Conservation (phyloP, 2,113 vertebrate genomes). For the Chloropsis cyanopogon region DNA sequence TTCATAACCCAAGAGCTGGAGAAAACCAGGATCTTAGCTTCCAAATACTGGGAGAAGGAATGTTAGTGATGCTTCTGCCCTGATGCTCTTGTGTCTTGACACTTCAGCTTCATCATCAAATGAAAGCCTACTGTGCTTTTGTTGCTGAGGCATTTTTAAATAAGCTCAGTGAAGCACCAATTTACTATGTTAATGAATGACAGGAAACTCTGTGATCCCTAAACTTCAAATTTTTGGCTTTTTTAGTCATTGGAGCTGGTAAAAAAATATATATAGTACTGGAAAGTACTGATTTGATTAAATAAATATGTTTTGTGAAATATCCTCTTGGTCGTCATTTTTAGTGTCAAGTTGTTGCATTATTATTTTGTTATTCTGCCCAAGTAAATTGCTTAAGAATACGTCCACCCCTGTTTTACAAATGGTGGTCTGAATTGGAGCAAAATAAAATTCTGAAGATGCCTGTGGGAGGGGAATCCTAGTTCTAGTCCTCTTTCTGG, state of each 20-base stretch:
- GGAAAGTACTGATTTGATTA: not conserved
- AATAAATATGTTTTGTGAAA: not conserved
- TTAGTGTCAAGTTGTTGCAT: not conserved
- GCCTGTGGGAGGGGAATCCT: not conserved
- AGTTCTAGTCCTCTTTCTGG: not conserved
- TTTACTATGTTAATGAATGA: not conserved
- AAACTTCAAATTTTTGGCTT: not conserved
- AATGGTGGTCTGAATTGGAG: not conserved
- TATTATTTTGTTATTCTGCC: not conserved
- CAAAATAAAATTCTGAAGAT: not conserved
- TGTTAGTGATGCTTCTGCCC: not conserved
- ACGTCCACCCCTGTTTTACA: accelerated
- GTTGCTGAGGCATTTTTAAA: not conserved
- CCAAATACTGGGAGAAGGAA: not conserved
- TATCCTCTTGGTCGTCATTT: not conserved
- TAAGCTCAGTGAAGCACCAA: not conserved
- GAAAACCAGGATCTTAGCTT: not conserved
- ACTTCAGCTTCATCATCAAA: not conserved
- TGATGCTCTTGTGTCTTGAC: not conserved
- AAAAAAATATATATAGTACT: not conserved
- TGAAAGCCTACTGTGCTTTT: not conserved
- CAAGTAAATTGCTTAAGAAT: not conserved
- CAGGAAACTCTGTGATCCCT: not conserved
- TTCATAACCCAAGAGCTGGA: not conserved
- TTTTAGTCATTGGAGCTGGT: not conserved